Evolutionary conservation across 2,113 vertebrate species (phyloP), one percentile per base, ranked within the genome.

Genomic region (Clarias magur): DNA sequence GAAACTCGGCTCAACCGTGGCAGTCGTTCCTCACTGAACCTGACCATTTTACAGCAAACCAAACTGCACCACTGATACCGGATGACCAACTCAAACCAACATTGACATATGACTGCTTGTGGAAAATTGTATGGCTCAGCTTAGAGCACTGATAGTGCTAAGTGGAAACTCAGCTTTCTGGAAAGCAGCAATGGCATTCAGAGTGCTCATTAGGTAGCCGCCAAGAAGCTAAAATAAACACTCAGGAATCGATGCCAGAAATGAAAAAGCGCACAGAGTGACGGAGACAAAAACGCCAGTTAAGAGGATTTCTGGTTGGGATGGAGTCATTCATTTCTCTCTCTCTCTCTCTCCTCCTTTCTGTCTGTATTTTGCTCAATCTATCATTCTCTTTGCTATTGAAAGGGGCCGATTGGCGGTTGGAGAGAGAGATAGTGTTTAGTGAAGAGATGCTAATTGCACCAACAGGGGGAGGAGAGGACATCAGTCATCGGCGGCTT

Each of bases 381-480:
- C 73, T 73, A 79, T 87, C 84, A 68, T 53, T 83, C 86, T 78
- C 27, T 73, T 42, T 67, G 19, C 80, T 42, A 56, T 82, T 85
- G 80, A 73, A 75, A 79, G 83, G 53, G 85, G 70, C 70, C 79
- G 48, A 85, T 87, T 82, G 82, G 88, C 63, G 73, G 67, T 56
- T 81, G 87, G 84, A 89, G 75, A 38, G 34, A 81, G 81, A 83
- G 80, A 86, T 84, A 53, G 70, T 19, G 86, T 83, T 88, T 86
- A 82, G 84, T 88, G 87, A 91, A 91, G 90, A 89, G 85, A 80
- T 4, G 56, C 86, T 91, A 89, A 91, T 91, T 89, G 85, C 63
- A 85, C 78, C 88, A 82, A 83, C 6, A 78, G 87, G 56, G 83
- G 75, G 65, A 85, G 91, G 80, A 83, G 30, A 25, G 83, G 21